Evolutionary conservation across 2,797 vertebrate species (phyloP), one percentile per base, ranked within the genome.

Genomic region (Antrozous pallidus): DNA sequence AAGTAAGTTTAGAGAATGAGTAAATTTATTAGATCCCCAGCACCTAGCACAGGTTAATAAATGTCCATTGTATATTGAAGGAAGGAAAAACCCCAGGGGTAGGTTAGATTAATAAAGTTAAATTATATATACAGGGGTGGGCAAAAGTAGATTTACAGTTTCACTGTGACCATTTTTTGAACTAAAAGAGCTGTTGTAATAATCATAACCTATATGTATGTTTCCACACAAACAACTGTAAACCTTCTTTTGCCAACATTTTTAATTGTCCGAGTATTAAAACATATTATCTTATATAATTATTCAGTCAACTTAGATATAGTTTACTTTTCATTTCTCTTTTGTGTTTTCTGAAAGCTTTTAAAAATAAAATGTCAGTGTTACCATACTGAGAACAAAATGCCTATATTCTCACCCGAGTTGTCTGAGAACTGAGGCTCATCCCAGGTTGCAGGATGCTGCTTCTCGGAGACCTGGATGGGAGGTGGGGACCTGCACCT

Each of bases 341-440:
- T 91, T 84, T 49, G 70, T 42, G n/a, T 11, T 78, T 86, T 75
- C 13, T 28, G 17, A 82, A 73, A 26, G 17, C 7, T 88, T 90
- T 91, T 70, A 4, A 26, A 82, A 85, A 73, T n/a, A n/a, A 70
- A 83, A 40, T 10, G 33, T 56, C 31, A 31, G 20, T 1, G 4
- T 73, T 54, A 47, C 17, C 28, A 16, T 0, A 18, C 18, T 56
- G 49, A 33, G 6, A 24, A 26, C 40, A 63, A 42, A 77, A 47
- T 10, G 51, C 42, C 16, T 7, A 3, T 2, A 0, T 24, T 11
- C 97, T 97, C 98, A 99, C 99, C 99, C 97, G 99, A 99, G 97
- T 99, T 99, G 98, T 99, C 99, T 85, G 99, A 99, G 98, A 99
- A 99, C 97, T 99, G 99, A 56, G 99, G 99, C 95, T 99, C 99